Evolutionary conservation across 2,888 invertebrate genomes (phyloP).

Genomic region (Galeopsomyia nigrocyanea): DNA sequence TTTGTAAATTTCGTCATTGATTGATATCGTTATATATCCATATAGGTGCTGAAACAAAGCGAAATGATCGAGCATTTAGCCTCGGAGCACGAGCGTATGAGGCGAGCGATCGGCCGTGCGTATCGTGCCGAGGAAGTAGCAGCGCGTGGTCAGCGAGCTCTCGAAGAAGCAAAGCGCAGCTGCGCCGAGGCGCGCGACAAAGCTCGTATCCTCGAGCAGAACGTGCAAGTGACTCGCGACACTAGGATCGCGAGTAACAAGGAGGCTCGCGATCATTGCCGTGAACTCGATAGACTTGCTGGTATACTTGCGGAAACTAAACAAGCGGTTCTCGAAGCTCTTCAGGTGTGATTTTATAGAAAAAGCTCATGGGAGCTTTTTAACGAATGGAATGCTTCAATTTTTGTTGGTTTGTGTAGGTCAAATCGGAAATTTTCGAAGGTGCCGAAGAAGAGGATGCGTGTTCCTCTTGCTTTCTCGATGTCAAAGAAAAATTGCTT

Average conservation of each 20-base stretch:
- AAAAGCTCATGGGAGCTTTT: not conserved
- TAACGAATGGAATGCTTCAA: no score
- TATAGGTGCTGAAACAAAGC: slow-evolving; percentile 71
- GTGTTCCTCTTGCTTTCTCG: slow-evolving; percentile 53
- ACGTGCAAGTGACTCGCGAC: slow-evolving; percentile 70
- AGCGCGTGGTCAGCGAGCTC: not conserved
- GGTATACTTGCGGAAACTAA: slow-evolving; percentile 74
- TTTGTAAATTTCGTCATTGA: no score
- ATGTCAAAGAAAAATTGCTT: slow-evolving; percentile 59
- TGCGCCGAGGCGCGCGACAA: slow-evolving; percentile 53
- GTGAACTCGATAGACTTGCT: slow-evolving; percentile 73
- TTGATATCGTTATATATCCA: no score
- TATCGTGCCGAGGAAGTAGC: slow-evolving; percentile 61
- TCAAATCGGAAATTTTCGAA: slow-evolving; percentile 49
- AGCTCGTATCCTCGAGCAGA: slow-evolving; percentile 70
- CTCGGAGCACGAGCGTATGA: slow-evolving; percentile 72
- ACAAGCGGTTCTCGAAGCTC: slow-evolving; percentile 55
- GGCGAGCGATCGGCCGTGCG: slow-evolving; percentile 64
- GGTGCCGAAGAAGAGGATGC: slow-evolving; percentile 48
- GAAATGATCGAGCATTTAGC: slow-evolving; percentile 77
- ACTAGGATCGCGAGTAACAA: slow-evolving; percentile 70
- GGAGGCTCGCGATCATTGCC: slow-evolving; percentile 70
- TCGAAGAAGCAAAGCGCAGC: slow-evolving; percentile 1
- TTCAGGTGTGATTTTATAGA: slow-evolving; percentile 40
- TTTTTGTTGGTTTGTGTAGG: slow-evolving; percentile 56